Percentiles rank a stretch among this genome's conserved stretches.
These are phyloP conservation scores for Enteromius paludinosus DNA, from an alignment of 2,797 vertebrate species.

Conservation along the genomic window DNA sequence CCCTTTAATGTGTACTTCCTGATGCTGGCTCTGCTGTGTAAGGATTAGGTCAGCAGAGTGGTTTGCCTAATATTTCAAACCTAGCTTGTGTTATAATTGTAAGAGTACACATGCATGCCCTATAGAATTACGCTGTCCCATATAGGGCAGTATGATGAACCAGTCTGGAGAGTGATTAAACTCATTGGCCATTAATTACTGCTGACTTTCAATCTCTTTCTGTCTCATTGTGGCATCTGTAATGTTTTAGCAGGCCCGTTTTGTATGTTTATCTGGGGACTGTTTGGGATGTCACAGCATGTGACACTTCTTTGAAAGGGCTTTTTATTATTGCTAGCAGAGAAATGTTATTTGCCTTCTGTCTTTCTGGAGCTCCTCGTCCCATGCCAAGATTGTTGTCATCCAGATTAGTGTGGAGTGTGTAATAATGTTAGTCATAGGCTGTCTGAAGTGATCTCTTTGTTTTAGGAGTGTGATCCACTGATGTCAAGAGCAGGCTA, in stretches of 20 bases:
- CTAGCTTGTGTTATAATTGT: neutral
- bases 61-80: neutral
- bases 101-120: neutral
- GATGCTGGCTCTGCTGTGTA: neutral
- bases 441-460: constrained; percentile 46
- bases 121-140: constrained; percentile 42
- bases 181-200: constrained; percentile 54
- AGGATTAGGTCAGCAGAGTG: neutral
- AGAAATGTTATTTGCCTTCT: constrained; percentile 6
- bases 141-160: constrained; percentile 45
- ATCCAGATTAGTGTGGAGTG: constrained; percentile 41
- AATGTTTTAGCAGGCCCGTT: neutral
- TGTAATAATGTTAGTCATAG: constrained; percentile 54
- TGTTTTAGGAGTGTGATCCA: constrained; percentile 29
- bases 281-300: constrained; percentile 27
- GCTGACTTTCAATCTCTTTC: constrained; percentile 10
- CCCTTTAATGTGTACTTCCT: neutral
- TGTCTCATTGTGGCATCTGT: neutral
- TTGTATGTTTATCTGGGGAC: constrained; percentile 17
- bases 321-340: constrained; percentile 33
- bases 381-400: constrained; percentile 42
- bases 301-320: constrained; percentile 29
- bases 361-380: constrained; percentile 29
- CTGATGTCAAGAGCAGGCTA: constrained; percentile 2
- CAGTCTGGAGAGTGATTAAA: constrained; percentile 55